phyloP scores from a whole-genome alignment of 2,113 vertebrate genomes.

The Hassar affinis region DNA sequence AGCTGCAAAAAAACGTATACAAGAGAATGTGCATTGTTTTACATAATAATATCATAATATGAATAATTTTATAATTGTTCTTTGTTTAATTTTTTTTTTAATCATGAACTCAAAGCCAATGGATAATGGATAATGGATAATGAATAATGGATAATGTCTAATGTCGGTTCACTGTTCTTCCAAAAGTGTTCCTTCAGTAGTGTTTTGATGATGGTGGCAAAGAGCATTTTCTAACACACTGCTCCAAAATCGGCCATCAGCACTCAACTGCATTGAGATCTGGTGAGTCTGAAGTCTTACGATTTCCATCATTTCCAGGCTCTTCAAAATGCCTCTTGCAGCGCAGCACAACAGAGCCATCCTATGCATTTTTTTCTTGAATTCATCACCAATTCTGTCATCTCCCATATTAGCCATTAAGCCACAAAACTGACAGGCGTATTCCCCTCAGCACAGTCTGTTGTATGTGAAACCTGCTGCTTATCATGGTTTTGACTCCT shows the following conservation, averaged over 20 bases:
- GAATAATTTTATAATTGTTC: too few relatives aligned
- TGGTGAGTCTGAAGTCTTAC: not conserved
- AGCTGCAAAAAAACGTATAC: too few relatives aligned
- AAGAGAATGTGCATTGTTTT: too few relatives aligned
- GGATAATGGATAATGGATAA: too few relatives aligned
- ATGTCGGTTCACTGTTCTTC: too few relatives aligned
- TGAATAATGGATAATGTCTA: too few relatives aligned
- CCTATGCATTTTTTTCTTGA: not conserved
- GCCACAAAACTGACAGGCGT: constrained; percentile 61
- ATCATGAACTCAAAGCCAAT: too few relatives aligned
- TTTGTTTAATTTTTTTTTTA: too few relatives aligned
- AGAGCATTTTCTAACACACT: not conserved
- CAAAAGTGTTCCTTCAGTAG: not conserved
- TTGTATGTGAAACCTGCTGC: constrained; percentile 60
- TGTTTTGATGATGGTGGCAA: not conserved
- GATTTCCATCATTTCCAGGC: not conserved
- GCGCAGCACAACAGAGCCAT: not conserved
- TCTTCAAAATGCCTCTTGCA: not conserved
- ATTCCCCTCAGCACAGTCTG: constrained; percentile 59
- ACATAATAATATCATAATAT: too few relatives aligned
- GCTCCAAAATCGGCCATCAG: not conserved
- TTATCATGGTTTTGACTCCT: constrained; percentile 61
- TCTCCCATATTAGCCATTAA: constrained; percentile 65
- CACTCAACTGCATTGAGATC: not conserved
- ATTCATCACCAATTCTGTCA: constrained; percentile 57